Evolutionary conservation across 2,113 vertebrate genomes (phyloP).

Genomic region (Varanus salvator): DNA sequence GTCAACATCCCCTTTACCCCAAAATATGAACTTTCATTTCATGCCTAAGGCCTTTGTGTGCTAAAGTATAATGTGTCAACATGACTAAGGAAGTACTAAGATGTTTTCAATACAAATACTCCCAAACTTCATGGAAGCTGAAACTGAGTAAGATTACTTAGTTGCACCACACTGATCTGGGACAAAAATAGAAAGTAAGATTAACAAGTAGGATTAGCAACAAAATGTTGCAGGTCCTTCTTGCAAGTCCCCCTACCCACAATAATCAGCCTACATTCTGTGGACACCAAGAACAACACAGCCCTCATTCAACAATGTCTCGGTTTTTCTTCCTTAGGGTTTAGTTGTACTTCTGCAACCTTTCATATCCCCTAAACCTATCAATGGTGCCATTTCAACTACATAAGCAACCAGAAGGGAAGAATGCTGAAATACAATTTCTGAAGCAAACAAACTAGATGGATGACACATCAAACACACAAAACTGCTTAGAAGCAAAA

Average conservation of each 20-base stretch:
- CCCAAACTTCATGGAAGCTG: not conserved
- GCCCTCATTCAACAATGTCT: no score
- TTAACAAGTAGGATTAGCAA: not conserved
- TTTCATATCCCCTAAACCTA: no score
- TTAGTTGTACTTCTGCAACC: no score
- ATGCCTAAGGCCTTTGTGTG: not conserved
- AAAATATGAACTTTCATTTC: not conserved
- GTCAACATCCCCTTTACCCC: not conserved
- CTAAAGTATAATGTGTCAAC: conserved; percentile 17
- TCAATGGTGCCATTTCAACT: no score
- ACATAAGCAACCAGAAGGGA: no score
- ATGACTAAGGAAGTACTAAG: not conserved
- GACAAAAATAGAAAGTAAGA: not conserved
- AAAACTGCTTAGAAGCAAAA: no score
- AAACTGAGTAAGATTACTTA: not conserved
- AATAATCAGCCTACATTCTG: not conserved
- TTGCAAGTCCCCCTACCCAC: no score
- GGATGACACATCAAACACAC: no score
- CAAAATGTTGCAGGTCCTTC: not conserved
- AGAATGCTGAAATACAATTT: not conserved
- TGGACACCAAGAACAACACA: not conserved
- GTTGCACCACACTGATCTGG: not conserved
- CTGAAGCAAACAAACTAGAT: no score
- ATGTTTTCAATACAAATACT: conserved; percentile 24
- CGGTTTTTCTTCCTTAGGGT: no score